A percentile compares a stretch with the other conserved stretches of the same genome.
Evolutionary conservation across 2,113 vertebrate species (phyloP).

Genomic region (Eurypyga helias): DNA sequence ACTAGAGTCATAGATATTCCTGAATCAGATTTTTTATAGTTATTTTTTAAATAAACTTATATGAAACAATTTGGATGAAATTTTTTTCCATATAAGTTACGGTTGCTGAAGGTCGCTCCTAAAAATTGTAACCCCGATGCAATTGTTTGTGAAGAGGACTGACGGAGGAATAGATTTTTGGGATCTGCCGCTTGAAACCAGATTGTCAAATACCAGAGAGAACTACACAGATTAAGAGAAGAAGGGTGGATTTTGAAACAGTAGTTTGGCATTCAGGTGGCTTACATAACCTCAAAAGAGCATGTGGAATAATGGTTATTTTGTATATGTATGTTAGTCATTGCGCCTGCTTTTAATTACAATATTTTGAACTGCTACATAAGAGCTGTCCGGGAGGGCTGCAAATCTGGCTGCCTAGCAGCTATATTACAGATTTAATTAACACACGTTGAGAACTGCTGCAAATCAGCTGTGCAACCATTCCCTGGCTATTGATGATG

Average conservation of each 20-base stretch:
- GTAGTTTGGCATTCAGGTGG: neutral
- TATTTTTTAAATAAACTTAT: neutral
- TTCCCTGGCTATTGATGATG: constrained; percentile 46
- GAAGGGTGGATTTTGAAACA: neutral
- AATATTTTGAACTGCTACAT: neutral
- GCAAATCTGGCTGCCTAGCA: constrained; percentile 19
- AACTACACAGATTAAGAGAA: neutral
- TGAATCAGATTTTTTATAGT: neutral
- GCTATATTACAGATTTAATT: constrained; percentile 55
- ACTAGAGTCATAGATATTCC: neutral
- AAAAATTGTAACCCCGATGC: neutral
- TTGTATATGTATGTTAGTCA: neutral
- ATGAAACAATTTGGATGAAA: neutral
- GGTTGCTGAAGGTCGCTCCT: neutral
- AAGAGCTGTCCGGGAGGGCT: neutral
- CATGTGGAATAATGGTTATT: neutral
- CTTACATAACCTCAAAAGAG: neutral
- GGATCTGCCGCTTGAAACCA: neutral
- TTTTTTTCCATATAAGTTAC: neutral
- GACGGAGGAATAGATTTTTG: neutral
- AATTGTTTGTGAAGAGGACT: neutral
- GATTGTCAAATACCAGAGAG: neutral
- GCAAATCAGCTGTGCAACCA: constrained; percentile 29
- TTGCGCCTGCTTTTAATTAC: neutral
- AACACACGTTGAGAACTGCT: constrained; percentile 28